Base-by-base conservation (phyloP, 1,140 invertebrate species). In the Delia radicum region DNA sequence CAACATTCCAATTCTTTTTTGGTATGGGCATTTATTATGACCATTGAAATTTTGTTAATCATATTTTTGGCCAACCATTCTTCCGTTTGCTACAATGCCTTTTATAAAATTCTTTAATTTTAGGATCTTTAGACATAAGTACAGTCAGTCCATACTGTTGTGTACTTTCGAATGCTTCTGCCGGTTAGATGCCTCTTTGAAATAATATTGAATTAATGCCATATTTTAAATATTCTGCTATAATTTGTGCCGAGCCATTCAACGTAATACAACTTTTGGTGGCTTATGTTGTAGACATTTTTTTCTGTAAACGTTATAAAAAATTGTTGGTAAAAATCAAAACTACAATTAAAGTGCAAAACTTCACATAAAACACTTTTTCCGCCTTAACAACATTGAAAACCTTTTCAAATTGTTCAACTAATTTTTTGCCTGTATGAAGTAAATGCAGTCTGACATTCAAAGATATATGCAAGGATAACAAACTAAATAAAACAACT, bases 161-260 rank as follows among this genome's bases (percentile, higher is more conserved):
- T 27, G 91, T 90, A 63, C 91, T 89, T 78, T 92, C 94, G 89
- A 96, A 96, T n/a, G 91, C 92, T 86, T 96, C 97, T 0, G 95
- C 92, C 18, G 97, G 96, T 88, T 99, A 99, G 75, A 99, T 92
- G 8, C 97, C 98, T 82, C 98, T 89, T 91, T 99, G 97, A 86
- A 97, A 99, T 62, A 99, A 87, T 81, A 99, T 99, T 74, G 95
- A 98, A 87, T 99, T 98, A 26, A 99, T 95, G 15, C 96, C 96
- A 90, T 93, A 99, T 83, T 95, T 91, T 76, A 95, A 87, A 87
- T 94, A 95, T 85, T 94, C 91, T 76, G 91, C 91, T 21, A 95
- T 90, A 55, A 95, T 90, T 86, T 93, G 91, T 0, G 93, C 92
- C 8, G 93, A 94, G 18, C 93, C 94, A 82, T 92, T 93, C 0